Evolutionary conservation across 2,113 vertebrate species (phyloP).

Genomic region (Podiceps cristatus): DNA sequence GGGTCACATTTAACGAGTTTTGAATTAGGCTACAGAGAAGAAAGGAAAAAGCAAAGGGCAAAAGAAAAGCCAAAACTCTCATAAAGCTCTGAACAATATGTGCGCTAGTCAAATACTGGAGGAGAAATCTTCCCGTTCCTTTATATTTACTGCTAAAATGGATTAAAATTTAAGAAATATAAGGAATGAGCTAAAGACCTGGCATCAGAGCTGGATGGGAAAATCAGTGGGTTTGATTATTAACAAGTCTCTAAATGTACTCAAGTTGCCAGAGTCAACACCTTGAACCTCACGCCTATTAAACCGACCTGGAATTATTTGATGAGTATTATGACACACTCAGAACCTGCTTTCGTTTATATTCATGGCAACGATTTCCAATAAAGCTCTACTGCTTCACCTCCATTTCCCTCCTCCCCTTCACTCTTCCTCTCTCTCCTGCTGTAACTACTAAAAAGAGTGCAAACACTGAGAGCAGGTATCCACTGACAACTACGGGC

Average conservation of each 20-base stretch:
- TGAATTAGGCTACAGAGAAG: not conserved
- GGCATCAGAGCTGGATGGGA: slow-evolving; percentile 20
- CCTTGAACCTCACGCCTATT: slow-evolving; percentile 55
- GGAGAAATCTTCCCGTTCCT: not conserved
- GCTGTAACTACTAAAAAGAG: not conserved
- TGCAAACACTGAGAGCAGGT: slow-evolving; percentile 16
- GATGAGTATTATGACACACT: slow-evolving; percentile 57
- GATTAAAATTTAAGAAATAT: not conserved
- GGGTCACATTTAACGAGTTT: not conserved
- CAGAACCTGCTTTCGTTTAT: slow-evolving; percentile 47
- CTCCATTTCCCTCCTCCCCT: slow-evolving; percentile 4
- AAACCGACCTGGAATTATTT: slow-evolving; percentile 49
- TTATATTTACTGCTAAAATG: not conserved
- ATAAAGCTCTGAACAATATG: not conserved
- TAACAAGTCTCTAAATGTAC: slow-evolving; percentile 58
- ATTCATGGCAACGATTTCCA: slow-evolving; percentile 64
- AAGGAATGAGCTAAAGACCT: slow-evolving; percentile 3
- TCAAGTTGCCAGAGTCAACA: slow-evolving; percentile 36
- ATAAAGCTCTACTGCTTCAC: slow-evolving; percentile 38
- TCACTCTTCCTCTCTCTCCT: not conserved
- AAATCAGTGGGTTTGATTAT: slow-evolving; percentile 13
- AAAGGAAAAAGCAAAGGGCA: not conserved
- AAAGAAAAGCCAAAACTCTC: not conserved
- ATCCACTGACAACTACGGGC: not conserved
- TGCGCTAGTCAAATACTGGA: not conserved